Conservation (phyloP, 1,140 invertebrate genomes). For the Homalodisca vitripennis region DNA sequence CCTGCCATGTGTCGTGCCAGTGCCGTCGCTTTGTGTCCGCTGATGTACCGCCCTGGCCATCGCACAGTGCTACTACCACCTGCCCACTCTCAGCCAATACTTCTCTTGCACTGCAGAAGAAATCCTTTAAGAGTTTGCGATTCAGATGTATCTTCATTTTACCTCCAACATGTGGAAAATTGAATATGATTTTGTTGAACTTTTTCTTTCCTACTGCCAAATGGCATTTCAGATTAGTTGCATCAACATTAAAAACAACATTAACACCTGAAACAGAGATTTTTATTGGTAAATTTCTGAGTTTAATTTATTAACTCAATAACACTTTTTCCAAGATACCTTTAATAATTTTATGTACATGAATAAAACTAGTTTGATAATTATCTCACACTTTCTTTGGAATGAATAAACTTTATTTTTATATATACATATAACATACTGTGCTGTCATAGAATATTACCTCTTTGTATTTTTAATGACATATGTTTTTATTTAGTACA, state of each 20-base stretch:
- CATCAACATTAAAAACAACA: constrained; percentile 55
- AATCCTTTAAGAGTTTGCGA: constrained; percentile 54
- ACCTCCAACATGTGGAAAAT: constrained; percentile 64
- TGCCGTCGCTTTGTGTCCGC: constrained; percentile 52
- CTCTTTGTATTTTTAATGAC: too few species aligned
- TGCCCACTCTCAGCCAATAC: constrained; percentile 48
- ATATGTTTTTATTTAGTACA: too few species aligned
- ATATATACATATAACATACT: too few species aligned
- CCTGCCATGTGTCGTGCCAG: constrained; percentile 64
- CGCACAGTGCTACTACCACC: constrained; percentile 57
- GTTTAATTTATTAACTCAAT: too few species aligned
- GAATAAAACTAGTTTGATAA: too few species aligned
- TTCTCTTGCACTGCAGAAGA: constrained; percentile 53
- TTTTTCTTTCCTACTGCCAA: constrained; percentile 40
- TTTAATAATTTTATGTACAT: too few species aligned
- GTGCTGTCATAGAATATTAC: too few species aligned
- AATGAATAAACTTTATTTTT: too few species aligned
- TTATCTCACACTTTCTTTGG: too few species aligned
- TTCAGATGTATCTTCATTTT: constrained; percentile 64
- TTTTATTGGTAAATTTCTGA: too few species aligned
- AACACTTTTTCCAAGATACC: too few species aligned
- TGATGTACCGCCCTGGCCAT: constrained; percentile 62
- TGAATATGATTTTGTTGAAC: constrained; percentile 60
- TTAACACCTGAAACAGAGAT: constrained; percentile 52
- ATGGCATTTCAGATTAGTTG: constrained; percentile 48